phyloP scores from a whole-genome alignment of 1,140 invertebrate species.

The Dreissena polymorpha region DNA sequence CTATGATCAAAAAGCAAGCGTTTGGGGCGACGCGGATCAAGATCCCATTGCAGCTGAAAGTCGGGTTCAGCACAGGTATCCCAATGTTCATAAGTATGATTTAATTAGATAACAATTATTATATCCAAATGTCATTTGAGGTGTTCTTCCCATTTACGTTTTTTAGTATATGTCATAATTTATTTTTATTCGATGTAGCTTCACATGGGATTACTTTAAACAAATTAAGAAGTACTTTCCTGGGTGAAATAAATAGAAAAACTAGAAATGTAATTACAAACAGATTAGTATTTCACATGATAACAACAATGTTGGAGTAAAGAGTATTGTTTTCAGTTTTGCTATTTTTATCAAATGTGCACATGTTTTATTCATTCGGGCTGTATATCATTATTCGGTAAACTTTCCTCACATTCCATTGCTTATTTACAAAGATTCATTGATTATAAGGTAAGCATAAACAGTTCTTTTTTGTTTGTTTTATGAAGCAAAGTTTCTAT shows the following conservation, averaged over 20 bases:
- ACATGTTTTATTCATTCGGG: no score
- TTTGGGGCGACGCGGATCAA: background rate
- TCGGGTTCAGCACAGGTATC: slow-evolving; percentile 33
- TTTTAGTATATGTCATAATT: background rate
- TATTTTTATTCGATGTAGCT: background rate
- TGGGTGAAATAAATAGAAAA: background rate
- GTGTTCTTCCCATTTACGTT: background rate
- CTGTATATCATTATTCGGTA: no score
- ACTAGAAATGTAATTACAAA: no score
- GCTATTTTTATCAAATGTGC: no score
- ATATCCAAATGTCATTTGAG: background rate
- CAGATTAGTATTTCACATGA: no score
- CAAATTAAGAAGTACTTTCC: background rate
- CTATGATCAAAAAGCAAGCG: background rate
- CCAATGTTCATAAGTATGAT: background rate
- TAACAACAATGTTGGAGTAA: no score
- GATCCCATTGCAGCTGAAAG: slow-evolving; percentile 17
- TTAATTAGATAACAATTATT: background rate
- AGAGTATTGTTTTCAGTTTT: no score
- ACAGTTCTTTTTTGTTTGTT: background rate
- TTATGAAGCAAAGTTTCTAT: background rate
- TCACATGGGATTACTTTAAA: background rate
- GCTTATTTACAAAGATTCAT: background rate
- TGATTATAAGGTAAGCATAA: background rate
- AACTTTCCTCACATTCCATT: background rate